Base-by-base conservation (phyloP, 2,797 vertebrate genomes). In the Rhinogobio ventralis region DNA sequence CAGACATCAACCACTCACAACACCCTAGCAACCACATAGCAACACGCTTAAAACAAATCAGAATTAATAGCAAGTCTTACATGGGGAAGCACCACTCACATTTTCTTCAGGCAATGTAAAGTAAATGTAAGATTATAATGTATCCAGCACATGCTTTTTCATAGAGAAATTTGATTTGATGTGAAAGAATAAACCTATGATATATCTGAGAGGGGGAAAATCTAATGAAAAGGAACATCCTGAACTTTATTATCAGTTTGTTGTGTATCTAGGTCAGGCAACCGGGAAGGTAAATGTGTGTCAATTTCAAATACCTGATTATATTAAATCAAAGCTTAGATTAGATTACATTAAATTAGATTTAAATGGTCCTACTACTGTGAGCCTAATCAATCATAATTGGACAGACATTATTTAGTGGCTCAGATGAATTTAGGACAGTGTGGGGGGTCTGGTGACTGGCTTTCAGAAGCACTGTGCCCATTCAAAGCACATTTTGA, bases 221-320 rank as follows among this genome's bases (percentile, higher is more conserved):
- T 9, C 2, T 62, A 45, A 78, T 62, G n/a, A 78, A 62, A 77
- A 60, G 23, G 46, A 68, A 53, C 30, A 53, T 33, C 1, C n/a
- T 42, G 15, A 53, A 53, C 67, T 71, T n/a, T 53, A 42, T 42
- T 55, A 69, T 15, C 49, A 42, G 30, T 20, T 36, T 69, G 30
- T 25, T 33, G 19, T 60, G 36, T 46, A 81, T 68, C 74, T n/a
- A 84, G 20, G 51, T 72, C 72, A 85, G 51, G 49, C 33, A 71
- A 20, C 23, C 10, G 8, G 10, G 14, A 46, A 39, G 10, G 49
- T 20, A 42, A 81, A 69, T 81, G 51, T 71, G 23, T 79, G 36
- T 81, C 51, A 81, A 28, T 51, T 53, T 53, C 14, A 77, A 42
- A 60, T 77, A 77, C 14, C 30, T 53, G 30, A 80, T 80, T 80